Evolutionary conservation across 1,140 invertebrate genomes (phyloP).

Genomic region (Conus ventricosus): DNA sequence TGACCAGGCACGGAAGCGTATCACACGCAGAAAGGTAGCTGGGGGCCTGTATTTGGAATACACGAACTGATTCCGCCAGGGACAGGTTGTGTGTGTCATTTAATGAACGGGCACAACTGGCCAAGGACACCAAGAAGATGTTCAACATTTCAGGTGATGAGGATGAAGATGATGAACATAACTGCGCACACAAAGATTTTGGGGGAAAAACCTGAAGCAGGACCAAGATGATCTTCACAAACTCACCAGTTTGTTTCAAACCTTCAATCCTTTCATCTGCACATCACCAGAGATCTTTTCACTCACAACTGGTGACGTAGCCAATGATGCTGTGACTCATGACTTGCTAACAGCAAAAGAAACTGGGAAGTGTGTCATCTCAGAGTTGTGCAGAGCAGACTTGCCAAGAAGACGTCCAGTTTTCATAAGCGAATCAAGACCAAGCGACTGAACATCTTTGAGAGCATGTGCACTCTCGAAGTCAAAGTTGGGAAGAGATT

Average conservation of each 20-base stretch:
- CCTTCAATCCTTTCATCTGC: neutral
- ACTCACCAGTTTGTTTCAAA: neutral
- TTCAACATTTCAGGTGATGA: neutral
- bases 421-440: neutral
- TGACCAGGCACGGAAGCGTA: constrained; percentile 10
- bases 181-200: neutral
- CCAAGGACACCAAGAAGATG: neutral
- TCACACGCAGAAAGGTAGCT: neutral
- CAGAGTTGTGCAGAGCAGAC: neutral
- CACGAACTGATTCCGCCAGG: neutral
- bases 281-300: neutral
- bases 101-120: neutral
- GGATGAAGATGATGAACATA: neutral
- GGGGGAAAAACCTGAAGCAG: neutral
- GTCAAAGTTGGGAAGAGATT: too few relatives aligned
- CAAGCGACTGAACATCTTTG: too few relatives aligned
- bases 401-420: neutral
- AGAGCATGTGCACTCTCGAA: too few relatives aligned
- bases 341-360: neutral
- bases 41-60: neutral
- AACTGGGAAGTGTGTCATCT: neutral
- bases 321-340: neutral
- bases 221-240: neutral
- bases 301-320: neutral
- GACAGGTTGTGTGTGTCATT: neutral